A percentile compares a stretch with the other conserved stretches of the same genome.
These are phyloP conservation scores for Phrynocephalus guinanensis DNA, from an alignment of 2,797 vertebrate species.

Conservation along the genomic window DNA sequence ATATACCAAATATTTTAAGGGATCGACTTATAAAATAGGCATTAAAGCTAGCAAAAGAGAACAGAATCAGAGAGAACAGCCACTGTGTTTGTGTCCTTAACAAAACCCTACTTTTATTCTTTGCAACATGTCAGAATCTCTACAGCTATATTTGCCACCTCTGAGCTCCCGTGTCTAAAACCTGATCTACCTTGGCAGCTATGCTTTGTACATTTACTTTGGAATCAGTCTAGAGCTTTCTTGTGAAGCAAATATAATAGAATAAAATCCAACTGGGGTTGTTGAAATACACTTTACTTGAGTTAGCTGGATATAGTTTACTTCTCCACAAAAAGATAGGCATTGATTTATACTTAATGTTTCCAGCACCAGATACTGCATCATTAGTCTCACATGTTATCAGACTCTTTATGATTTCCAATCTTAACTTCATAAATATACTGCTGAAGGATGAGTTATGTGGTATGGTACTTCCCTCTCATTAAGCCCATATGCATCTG, in stretches of 20 bases:
- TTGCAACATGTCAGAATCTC: background rate
- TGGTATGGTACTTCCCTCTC: too few species aligned
- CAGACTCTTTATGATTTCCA: background rate
- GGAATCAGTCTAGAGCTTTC: constrained; percentile 54
- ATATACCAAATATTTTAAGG: background rate
- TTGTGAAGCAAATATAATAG: constrained; percentile 49
- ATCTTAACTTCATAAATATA: too few species aligned
- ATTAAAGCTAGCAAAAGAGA: constrained; percentile 10
- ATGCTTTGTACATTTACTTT: constrained; percentile 49
- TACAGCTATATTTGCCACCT: background rate
- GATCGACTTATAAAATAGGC: constrained; percentile 34
- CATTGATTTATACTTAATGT: background rate
- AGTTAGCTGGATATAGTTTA: background rate
- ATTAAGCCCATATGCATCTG: too few species aligned
- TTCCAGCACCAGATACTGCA: background rate
- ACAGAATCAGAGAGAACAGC: background rate
- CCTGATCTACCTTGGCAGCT: constrained; percentile 49
- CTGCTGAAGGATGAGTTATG: too few species aligned
- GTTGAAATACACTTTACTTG: constrained; percentile 19
- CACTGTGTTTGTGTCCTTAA: background rate
- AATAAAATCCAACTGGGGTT: constrained; percentile 43
- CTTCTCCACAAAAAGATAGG: background rate
- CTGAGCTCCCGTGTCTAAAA: constrained; percentile 17
- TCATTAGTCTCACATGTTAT: background rate
- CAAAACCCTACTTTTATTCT: background rate